Evolutionary conservation across 2,888 invertebrate species (phyloP).

Genomic region (Ernsta delagoae): DNA sequence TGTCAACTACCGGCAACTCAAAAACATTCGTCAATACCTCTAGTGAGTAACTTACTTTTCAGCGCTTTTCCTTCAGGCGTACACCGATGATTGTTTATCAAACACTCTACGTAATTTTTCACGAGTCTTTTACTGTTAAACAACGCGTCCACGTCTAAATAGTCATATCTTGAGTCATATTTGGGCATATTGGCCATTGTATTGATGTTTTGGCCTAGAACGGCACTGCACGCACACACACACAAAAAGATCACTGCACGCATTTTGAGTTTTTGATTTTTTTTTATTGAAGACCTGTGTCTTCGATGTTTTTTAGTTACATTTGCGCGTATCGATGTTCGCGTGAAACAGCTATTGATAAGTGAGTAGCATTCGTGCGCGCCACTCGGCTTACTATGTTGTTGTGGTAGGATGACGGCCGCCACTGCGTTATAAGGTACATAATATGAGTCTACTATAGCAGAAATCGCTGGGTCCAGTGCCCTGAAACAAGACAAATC

Average conservation of each 20-base stretch:
- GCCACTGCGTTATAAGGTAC: constrained; percentile 43
- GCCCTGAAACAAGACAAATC: constrained; percentile 44
- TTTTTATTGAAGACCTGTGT: constrained; percentile 16
- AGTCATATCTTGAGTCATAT: constrained; percentile 86
- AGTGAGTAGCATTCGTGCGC: constrained; percentile 52
- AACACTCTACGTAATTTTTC: constrained; percentile 89
- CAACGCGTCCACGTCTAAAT: constrained; percentile 88
- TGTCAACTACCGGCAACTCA: background rate
- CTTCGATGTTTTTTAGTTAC: constrained; percentile 40
- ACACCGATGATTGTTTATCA: constrained; percentile 88
- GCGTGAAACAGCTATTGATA: constrained; percentile 41
- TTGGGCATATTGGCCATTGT: constrained; percentile 70
- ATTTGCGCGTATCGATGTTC: constrained; percentile 35
- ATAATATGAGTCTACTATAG: too few species aligned
- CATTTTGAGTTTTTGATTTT: constrained; percentile 54
- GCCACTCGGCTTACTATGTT: constrained; percentile 49
- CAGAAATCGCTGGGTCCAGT: constrained; percentile 23
- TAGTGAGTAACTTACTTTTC: constrained; percentile 86
- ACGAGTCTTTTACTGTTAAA: constrained; percentile 88
- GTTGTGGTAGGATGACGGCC: constrained; percentile 52
- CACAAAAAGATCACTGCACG: constrained; percentile 61
- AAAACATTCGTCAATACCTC: background rate
- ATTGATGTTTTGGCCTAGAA: constrained; percentile 63
- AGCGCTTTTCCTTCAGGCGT: constrained; percentile 89
- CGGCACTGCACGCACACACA: constrained; percentile 58